phyloP scores from a whole-genome alignment of 2,888 invertebrate species.

The Encarsia formosa region DNA sequence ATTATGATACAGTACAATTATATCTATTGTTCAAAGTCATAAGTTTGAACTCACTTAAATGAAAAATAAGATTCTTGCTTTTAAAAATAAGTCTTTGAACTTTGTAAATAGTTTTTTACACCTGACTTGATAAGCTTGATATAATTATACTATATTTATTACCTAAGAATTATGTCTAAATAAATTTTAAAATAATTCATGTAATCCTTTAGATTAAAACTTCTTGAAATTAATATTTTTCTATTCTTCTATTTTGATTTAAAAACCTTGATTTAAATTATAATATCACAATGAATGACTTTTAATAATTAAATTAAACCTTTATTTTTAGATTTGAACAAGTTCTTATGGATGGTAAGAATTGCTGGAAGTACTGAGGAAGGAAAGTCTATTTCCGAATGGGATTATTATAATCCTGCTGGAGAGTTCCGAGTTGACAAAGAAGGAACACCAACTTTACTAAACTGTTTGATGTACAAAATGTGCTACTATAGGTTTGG shows the following conservation, averaged over 20 bases:
- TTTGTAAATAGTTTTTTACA: too few relatives aligned
- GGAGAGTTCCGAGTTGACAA: constrained; percentile 96
- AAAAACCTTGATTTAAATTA: neutral
- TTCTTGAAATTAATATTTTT: too few relatives aligned
- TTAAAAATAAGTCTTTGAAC: neutral
- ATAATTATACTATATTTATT: too few relatives aligned
- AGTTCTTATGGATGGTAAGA: constrained; percentile 98
- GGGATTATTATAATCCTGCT: constrained; percentile 91
- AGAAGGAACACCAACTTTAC: constrained; percentile 84
- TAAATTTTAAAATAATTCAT: too few relatives aligned
- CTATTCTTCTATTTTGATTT: too few relatives aligned
- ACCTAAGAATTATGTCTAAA: too few relatives aligned
- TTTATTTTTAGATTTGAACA: constrained; percentile 81
- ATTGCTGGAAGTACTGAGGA: constrained; percentile 94
- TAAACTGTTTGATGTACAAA: constrained; percentile 99
- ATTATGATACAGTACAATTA: too few relatives aligned
- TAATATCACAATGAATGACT: constrained; percentile 4
- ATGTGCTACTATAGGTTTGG: constrained; percentile 99
- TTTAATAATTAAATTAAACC: neutral
- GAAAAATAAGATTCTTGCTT: neutral
- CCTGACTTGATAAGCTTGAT: too few relatives aligned
- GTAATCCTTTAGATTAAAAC: too few relatives aligned
- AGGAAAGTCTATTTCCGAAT: constrained; percentile 92
- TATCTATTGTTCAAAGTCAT: too few relatives aligned
- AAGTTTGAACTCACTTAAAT: too few relatives aligned